Evolutionary conservation across 2,888 invertebrate species (phyloP).

Genomic region (Eudiplozoon nipponicum): DNA sequence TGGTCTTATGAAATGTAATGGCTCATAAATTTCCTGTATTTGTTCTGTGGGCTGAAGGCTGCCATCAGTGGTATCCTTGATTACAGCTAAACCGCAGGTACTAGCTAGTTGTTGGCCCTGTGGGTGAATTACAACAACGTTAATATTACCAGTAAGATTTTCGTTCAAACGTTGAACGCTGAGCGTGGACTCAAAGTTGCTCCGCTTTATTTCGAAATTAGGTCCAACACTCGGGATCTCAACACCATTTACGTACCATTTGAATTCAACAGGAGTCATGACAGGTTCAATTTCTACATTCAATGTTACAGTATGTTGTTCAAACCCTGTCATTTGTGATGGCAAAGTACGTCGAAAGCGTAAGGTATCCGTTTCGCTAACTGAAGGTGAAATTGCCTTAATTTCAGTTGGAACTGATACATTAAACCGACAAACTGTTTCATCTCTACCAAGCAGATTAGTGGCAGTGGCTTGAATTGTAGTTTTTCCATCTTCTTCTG

Average conservation of each 20-base stretch:
- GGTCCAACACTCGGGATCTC: slow-evolving; percentile 33
- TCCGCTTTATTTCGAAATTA: too few species aligned
- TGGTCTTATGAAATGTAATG: slow-evolving; percentile 7
- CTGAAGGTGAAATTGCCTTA: neutral
- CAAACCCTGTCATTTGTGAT: slow-evolving; percentile 2
- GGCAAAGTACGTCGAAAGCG: slow-evolving; percentile 3
- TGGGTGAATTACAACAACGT: slow-evolving; percentile 11
- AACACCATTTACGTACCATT: slow-evolving; percentile 30
- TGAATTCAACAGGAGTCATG: slow-evolving; percentile 16
- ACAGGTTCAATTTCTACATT: slow-evolving; percentile 2
- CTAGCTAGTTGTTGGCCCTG: slow-evolving; percentile 15
- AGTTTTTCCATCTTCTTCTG: too few species aligned
- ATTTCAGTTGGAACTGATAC: slow-evolving; percentile 8
- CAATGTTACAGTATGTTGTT: slow-evolving; percentile 3
- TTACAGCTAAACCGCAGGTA: slow-evolving; percentile 9
- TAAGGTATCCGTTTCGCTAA: too few species aligned
- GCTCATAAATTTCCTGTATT: neutral
- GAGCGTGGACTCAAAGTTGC: neutral
- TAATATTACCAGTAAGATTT: too few species aligned
- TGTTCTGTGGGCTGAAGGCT: neutral
- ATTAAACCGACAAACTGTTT: too few species aligned
- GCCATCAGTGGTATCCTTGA: neutral
- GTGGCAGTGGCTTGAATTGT: too few species aligned
- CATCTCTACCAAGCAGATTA: too few species aligned
- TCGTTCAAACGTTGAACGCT: neutral